Percentiles rank a stretch among this genome's conserved stretches.
Evolutionary conservation across 2,888 invertebrate species (phyloP).

Genomic region (Sinohyriopsis cumingii): DNA sequence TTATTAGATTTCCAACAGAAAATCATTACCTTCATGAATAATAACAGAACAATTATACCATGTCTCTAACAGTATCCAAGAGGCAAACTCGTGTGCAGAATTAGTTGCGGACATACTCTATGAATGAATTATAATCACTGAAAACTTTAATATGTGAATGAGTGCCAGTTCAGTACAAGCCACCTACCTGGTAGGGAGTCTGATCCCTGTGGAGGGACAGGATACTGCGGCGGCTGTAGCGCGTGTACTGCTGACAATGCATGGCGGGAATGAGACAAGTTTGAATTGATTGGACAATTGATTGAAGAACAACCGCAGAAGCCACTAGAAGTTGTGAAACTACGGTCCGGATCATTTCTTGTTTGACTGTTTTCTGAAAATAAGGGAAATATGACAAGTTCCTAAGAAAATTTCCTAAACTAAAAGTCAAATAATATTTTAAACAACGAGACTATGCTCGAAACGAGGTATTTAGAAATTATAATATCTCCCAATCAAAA

Average conservation of each 20-base stretch:
- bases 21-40: too few relatives aligned
- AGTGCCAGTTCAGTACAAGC: neutral
- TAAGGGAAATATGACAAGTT: neutral
- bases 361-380: slow-evolving; percentile 14
- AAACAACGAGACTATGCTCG: neutral
- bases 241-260: slow-evolving; percentile 60
- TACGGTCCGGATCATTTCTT: neutral
- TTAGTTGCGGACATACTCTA: too few relatives aligned
- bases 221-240: slow-evolving; percentile 59
- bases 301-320: slow-evolving; percentile 13
- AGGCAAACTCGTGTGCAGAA: too few relatives aligned
- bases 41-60: too few relatives aligned
- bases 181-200: slow-evolving; percentile 59
- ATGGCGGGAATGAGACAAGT: slow-evolving; percentile 32
- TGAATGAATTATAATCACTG: too few relatives aligned
- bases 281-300: slow-evolving; percentile 16
- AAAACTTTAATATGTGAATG: too few relatives aligned
- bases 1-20: too few relatives aligned
- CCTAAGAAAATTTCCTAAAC: neutral
- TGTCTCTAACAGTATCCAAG: too few relatives aligned
- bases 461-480: too few relatives aligned
- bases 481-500: too few relatives aligned
- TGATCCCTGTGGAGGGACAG: slow-evolving; percentile 34
- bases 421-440: neutral
- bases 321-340: neutral